These are phyloP conservation scores for Anomalospiza imberbis DNA, from an alignment of 2,797 vertebrate species.

Conservation along the genomic window DNA sequence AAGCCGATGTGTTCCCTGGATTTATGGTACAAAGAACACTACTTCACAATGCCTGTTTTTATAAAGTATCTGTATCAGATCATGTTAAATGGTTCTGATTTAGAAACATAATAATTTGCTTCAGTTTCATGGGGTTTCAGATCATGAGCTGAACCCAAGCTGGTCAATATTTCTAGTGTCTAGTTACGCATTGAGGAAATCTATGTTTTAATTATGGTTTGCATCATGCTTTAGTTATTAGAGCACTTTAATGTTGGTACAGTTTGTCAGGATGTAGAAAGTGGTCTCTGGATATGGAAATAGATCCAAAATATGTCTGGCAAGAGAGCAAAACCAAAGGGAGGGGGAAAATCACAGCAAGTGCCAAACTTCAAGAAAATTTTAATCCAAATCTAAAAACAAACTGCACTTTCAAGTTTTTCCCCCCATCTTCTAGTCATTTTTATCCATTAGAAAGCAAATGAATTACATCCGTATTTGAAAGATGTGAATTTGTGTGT, in stretches of 20 bases:
- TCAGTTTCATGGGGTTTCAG: conserved; percentile 61
- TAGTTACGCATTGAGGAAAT: conserved; percentile 72
- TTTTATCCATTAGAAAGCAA: conserved; percentile 54
- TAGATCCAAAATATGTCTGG: conserved; percentile 70
- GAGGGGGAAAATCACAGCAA: conserved; percentile 52
- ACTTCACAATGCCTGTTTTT: conserved; percentile 19
- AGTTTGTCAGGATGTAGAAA: conserved; percentile 71
- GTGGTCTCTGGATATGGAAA: conserved; percentile 69
- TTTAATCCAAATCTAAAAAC: conserved; percentile 48
- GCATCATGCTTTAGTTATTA: conserved; percentile 73
- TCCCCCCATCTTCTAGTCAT: neutral
- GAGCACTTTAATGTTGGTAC: conserved; percentile 69
- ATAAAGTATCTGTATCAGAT: conserved; percentile 4
- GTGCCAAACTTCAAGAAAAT: conserved; percentile 68
- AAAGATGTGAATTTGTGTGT: neutral
- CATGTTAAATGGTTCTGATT: conserved; percentile 9
- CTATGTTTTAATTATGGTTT: conserved; percentile 73
- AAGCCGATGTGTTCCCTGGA: neutral
- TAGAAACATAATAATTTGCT: conserved; percentile 44
- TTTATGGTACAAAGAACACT: neutral
- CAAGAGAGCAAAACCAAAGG: conserved; percentile 68
- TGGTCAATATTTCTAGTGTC: conserved; percentile 71
- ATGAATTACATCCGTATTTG: conserved; percentile 20
- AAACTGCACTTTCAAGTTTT: conserved; percentile 23
- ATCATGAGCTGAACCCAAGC: conserved; percentile 51